These are phyloP conservation scores for Turritopsis rubra DNA, from an alignment of 30 jellyfish, hydroid and myxozoan genomes.

Conservation along the genomic window DNA sequence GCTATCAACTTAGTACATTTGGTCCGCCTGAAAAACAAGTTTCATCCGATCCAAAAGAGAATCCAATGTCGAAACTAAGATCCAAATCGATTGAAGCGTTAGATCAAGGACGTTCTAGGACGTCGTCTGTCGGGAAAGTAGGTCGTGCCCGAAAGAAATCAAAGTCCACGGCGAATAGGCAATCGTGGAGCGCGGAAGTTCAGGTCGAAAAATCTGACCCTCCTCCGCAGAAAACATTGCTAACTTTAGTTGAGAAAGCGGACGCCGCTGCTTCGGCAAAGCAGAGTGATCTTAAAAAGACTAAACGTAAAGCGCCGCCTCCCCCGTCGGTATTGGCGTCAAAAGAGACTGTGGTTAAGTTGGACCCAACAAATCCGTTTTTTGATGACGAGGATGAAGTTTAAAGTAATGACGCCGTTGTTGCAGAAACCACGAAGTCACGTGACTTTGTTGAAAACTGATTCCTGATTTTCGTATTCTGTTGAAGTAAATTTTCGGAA, in stretches of 20 bases:
- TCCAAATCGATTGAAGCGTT: slow-evolving; percentile 20
- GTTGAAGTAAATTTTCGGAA: not conserved
- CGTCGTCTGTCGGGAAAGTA: slow-evolving; percentile 27
- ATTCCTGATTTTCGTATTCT: not conserved
- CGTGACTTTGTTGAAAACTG: not conserved
- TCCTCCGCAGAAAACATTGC: not conserved
- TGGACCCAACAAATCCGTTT: slow-evolving; percentile 38
- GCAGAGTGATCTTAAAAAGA: slow-evolving; percentile 3
- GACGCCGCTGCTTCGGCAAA: not conserved
- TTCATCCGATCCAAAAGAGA: slow-evolving; percentile 11
- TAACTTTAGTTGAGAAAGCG: not conserved
- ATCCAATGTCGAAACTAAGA: not conserved
- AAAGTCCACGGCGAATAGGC: not conserved
- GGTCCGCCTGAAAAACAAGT: slow-evolving; percentile 36
- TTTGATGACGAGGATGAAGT: slow-evolving; percentile 16
- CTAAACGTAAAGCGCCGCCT: slow-evolving; percentile 40
- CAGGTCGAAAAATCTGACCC: not conserved
- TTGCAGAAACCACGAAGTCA: not conserved
- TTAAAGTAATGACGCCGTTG: not conserved
- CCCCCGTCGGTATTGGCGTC: not conserved
- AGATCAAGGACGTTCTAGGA: slow-evolving; percentile 30
- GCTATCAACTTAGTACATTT: slow-evolving; percentile 57
- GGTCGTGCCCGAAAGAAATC: slow-evolving; percentile 18
- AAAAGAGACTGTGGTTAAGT: not conserved
- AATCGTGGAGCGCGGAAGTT: slow-evolving; percentile 11